phyloP scores from a whole-genome alignment of 92 coral and sea anemone genomes.

The Parazoanthus darwini region DNA sequence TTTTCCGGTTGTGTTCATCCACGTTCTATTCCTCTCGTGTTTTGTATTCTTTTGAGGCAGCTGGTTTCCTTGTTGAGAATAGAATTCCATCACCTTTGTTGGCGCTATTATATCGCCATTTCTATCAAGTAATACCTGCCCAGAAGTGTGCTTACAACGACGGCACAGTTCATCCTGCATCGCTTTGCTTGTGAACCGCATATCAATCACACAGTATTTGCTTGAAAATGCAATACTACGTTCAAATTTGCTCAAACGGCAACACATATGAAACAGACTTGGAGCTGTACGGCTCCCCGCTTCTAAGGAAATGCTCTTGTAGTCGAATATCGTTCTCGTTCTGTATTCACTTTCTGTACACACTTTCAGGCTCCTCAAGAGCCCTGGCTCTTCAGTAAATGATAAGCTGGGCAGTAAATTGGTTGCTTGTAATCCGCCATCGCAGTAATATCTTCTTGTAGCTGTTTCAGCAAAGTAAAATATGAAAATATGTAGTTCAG shows the following conservation, averaged over 20 bases:
- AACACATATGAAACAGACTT: neutral
- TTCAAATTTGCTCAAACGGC: neutral
- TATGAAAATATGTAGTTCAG: neutral
- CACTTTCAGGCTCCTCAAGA: neutral
- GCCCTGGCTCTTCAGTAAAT: neutral
- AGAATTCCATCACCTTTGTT: neutral
- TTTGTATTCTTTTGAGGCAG: neutral
- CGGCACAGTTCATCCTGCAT: neutral
- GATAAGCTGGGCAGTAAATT: neutral
- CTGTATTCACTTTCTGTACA: neutral
- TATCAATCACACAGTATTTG: neutral
- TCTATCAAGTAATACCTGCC: constrained; percentile 12
- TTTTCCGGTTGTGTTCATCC: neutral
- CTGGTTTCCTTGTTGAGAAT: constrained; percentile 5
- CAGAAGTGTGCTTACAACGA: neutral
- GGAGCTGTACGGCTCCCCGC: neutral
- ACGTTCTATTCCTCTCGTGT: neutral
- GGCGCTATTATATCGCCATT: neutral
- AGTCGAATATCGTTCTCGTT: neutral
- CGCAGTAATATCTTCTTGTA: neutral
- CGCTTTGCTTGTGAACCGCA: neutral
- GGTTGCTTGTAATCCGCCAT: neutral
- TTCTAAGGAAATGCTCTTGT: neutral
- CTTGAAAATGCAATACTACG: neutral
- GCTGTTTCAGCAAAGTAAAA: neutral